These are phyloP conservation scores for Mizuhopecten yessoensis DNA, from an alignment of 1,140 invertebrate species.

Conservation along the genomic window DNA sequence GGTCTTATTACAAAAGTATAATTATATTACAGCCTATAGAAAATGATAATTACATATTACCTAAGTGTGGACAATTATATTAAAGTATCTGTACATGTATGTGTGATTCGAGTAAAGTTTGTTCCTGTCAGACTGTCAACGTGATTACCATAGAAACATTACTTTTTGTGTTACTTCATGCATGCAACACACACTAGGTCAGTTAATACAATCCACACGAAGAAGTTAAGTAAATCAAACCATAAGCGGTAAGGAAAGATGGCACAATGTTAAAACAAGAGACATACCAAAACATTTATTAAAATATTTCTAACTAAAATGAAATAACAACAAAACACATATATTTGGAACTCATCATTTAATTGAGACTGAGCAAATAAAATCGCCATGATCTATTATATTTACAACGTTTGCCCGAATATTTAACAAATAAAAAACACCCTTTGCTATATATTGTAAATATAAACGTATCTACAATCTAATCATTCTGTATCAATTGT, in stretches of 20 bases:
- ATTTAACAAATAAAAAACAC: neutral
- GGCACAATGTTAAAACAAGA: neutral
- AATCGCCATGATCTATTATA: neutral
- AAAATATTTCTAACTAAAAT: neutral
- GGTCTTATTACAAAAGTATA: no score
- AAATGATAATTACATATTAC: no score
- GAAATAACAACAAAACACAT: neutral
- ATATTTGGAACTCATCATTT: neutral
- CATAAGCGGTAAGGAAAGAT: neutral
- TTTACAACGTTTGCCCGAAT: neutral
- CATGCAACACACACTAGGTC: no score
- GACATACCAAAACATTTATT: neutral
- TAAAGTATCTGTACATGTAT: no score
- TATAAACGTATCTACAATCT: neutral
- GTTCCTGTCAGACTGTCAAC: no score
- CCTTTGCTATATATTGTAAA: neutral
- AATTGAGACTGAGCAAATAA: slow-evolving; percentile 13
- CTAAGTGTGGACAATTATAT: no score
- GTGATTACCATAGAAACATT: neutral
- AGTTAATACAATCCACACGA: no score
- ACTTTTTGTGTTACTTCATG: neutral
- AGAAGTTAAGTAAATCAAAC: neutral
- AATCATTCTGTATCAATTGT: neutral
- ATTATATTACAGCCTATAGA: no score
- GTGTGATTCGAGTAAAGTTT: no score